Base-by-base conservation (phyloP, 2,888 invertebrate genomes). In the Lagria hirta region DNA sequence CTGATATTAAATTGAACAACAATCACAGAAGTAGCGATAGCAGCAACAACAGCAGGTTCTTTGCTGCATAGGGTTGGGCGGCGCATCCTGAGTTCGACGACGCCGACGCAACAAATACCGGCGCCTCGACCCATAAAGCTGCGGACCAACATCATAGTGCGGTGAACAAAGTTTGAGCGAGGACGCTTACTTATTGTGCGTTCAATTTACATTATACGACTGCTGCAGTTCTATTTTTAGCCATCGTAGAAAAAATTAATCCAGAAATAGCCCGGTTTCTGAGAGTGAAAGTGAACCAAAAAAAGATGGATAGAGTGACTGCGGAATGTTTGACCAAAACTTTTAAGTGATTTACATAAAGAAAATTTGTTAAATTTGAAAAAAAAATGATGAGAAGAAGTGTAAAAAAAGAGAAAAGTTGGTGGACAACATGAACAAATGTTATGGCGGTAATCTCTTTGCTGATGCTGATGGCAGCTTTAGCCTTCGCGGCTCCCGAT, bases 401-500 rank as follows among this genome's bases (percentile, higher is more conserved):
- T n/a, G n/a, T n/a, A n/a, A n/a, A n/a, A n/a, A n/a, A n/a, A n/a
- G 18, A 48, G 27, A 48, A 55, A 37, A 21, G 51, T 55, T 18
- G 52, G 28, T 47, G 45, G 50, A 52, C 65, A 60, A 56, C 60
- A 70, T 69, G 69, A 68, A 49, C 58, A 52, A 49, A 51, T 55
- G 62, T 57, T 55, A 71, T 72, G 71, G 70, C 69, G 63, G 61
- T 62, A 58, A 61, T 66, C 54, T 57, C 61, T 55, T 53, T 70
- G 57, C 55, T 71, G 58, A 57, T 67, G 60, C 60, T 71, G 58
- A 58, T 66, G 55, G 64, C 64, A 62, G 67, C 69, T 49, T 52
- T 69, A 62, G 77, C 76, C 57, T 72, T 75, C 48, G 76, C 77
- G 49, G 77, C 80, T 58, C 81, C 83, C 48, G 91, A 91, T 73